A percentile compares a stretch with the other conserved stretches of the same genome.
phyloP scores from a whole-genome alignment of 2,888 invertebrate species.

The Cynaeus angustus region DNA sequence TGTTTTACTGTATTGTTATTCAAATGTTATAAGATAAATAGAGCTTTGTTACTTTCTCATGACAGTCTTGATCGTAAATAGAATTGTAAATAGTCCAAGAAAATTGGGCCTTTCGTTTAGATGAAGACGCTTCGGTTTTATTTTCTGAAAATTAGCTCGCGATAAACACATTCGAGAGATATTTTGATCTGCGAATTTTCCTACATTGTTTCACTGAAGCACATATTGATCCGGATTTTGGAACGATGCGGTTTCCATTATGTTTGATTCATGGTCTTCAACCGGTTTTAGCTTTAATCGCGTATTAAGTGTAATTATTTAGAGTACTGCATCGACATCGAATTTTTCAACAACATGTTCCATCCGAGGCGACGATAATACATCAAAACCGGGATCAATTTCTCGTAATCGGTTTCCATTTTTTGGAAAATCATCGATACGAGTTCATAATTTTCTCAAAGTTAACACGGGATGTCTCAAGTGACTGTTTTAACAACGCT shows the following conservation, averaged over 20 bases:
- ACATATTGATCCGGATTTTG: conserved; percentile 19
- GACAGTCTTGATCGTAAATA: conserved; percentile 51
- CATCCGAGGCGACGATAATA: not conserved
- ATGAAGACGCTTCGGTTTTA: conserved; percentile 24
- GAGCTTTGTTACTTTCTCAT: conserved; percentile 52
- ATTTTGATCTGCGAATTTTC: conserved; percentile 18
- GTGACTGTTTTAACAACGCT: no score
- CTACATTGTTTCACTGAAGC: conserved; percentile 1
- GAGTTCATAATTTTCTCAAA: no score
- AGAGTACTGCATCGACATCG: not conserved
- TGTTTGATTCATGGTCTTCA: conserved; percentile 13
- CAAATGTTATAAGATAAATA: conserved; percentile 53
- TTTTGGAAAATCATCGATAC: no score
- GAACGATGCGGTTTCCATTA: conserved; percentile 1
- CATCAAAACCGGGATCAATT: no score
- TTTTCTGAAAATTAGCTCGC: conserved; percentile 37
- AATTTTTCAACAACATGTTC: conserved; percentile 1
- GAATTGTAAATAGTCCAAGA: conserved; percentile 50
- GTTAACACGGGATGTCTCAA: no score
- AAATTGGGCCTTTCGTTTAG: conserved; percentile 49
- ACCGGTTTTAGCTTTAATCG: conserved; percentile 13
- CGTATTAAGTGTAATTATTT: conserved; percentile 20
- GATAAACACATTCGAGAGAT: conserved; percentile 31
- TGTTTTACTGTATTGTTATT: conserved; percentile 56
- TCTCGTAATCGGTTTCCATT: no score